These are phyloP conservation scores for Drosophila formosana DNA, from an alignment of 2,888 invertebrate species.

Conservation along the genomic window DNA sequence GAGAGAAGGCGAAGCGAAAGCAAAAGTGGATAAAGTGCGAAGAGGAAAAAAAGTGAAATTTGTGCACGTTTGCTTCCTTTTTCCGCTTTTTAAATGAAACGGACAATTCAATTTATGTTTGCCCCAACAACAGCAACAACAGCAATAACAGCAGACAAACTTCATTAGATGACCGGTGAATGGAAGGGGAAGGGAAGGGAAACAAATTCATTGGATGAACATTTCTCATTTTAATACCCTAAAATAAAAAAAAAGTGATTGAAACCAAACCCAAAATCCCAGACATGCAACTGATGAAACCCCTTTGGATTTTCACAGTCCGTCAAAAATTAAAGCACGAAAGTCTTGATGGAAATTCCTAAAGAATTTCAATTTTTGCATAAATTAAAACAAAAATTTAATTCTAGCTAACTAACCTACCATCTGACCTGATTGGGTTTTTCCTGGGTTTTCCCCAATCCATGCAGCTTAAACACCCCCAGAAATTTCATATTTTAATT, in stretches of 20 bases:
- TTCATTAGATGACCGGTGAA: conserved; percentile 59
- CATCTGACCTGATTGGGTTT: too few relatives aligned
- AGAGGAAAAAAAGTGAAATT: conserved; percentile 53
- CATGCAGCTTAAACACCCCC: too few relatives aligned
- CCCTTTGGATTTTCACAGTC: neutral
- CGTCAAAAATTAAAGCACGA: too few relatives aligned
- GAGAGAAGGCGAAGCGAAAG: conserved; percentile 48
- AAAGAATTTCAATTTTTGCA: neutral
- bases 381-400: neutral
- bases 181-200: neutral
- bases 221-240: conserved; percentile 36
- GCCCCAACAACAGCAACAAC: conserved; percentile 34
- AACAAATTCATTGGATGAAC: conserved; percentile 28
- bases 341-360: neutral
- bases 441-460: too few relatives aligned
- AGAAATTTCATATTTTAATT: too few relatives aligned
- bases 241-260: conserved; percentile 7
- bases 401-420: too few relatives aligned
- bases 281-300: neutral
- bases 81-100: conserved; percentile 77
- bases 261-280: neutral
- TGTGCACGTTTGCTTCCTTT: conserved; percentile 65
- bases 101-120: conserved; percentile 81
- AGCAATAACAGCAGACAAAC: conserved; percentile 54
- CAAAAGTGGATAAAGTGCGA: conserved; percentile 45